A percentile compares a stretch with the other conserved stretches of the same genome.
Evolutionary conservation across 2,797 vertebrate genomes (phyloP).

Genomic region (Alosa sapidissima): DNA sequence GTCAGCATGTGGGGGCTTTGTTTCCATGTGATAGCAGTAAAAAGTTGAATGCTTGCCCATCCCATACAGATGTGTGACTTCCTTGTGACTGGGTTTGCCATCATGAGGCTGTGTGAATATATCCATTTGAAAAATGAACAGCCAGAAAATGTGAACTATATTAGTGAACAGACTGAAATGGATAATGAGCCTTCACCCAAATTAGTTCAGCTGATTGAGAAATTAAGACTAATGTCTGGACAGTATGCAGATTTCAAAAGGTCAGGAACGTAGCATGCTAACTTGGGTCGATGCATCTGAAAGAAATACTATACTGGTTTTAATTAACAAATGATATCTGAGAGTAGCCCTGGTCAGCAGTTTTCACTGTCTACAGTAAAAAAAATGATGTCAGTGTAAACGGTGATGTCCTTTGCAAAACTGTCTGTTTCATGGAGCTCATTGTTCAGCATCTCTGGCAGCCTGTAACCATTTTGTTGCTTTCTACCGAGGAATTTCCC

Average conservation of each 20-base stretch:
- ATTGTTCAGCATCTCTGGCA: not conserved
- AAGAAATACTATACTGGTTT: not conserved
- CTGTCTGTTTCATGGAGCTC: not conserved
- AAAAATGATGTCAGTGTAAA: not conserved
- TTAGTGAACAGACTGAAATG: not conserved
- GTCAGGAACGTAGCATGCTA: not conserved
- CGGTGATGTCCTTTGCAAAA: not conserved
- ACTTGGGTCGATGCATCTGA: not conserved
- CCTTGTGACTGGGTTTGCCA: not conserved
- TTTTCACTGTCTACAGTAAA: not conserved
- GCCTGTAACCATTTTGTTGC: slow-evolving; percentile 9
- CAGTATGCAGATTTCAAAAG: slow-evolving; percentile 41
- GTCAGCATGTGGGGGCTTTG: not conserved
- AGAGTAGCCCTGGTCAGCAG: not conserved
- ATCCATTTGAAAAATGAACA: not conserved
- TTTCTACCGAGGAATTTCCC: slow-evolving; percentile 27
- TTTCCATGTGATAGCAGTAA: slow-evolving; percentile 13
- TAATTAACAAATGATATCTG: slow-evolving; percentile 24
- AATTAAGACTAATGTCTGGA: slow-evolving; percentile 60
- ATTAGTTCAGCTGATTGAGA: slow-evolving; percentile 60
- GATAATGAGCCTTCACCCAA: slow-evolving; percentile 49
- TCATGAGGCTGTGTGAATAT: not conserved
- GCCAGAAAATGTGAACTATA: not conserved
- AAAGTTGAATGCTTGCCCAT: not conserved
- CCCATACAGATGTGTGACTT: not conserved